Conservation (phyloP, 1,140 invertebrate genomes). For the Drosophila lini region DNA sequence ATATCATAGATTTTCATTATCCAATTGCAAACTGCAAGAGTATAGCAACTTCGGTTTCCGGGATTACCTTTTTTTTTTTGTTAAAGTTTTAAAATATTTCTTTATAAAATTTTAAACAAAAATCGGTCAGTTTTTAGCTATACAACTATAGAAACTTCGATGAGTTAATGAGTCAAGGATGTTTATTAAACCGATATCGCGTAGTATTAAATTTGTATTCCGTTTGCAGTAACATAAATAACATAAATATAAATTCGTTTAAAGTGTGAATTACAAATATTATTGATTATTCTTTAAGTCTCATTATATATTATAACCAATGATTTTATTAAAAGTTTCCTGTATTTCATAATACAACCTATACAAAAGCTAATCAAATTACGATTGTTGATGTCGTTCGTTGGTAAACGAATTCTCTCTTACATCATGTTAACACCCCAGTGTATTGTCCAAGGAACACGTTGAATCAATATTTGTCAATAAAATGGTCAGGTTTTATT, state of each 20-base stretch:
- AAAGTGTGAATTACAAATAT: background rate
- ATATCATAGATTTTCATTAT: too few species aligned
- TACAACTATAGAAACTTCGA: too few species aligned
- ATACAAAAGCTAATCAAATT: background rate
- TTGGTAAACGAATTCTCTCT: slow-evolving; percentile 1
- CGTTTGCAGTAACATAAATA: too few species aligned
- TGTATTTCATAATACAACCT: slow-evolving; percentile 15
- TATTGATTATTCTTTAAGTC: background rate
- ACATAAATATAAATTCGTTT: too few species aligned
- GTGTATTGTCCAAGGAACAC: slow-evolving; percentile 12
- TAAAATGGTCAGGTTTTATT: slow-evolving; percentile 20
- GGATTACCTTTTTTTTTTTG: too few species aligned
- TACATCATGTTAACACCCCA: slow-evolving; percentile 23
- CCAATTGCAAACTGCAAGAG: too few species aligned
- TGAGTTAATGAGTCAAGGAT: too few species aligned
- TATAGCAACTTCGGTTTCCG: too few species aligned
- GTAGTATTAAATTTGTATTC: too few species aligned
- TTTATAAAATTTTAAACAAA: background rate
- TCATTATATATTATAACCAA: background rate
- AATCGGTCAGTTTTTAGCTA: background rate
- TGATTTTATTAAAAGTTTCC: background rate
- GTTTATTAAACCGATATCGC: too few species aligned
- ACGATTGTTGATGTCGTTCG: slow-evolving; percentile 9
- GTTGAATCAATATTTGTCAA: slow-evolving; percentile 22
- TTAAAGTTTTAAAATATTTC: background rate